Conservation (phyloP, 2,797 vertebrate species). For the Emys orbicularis region DNA sequence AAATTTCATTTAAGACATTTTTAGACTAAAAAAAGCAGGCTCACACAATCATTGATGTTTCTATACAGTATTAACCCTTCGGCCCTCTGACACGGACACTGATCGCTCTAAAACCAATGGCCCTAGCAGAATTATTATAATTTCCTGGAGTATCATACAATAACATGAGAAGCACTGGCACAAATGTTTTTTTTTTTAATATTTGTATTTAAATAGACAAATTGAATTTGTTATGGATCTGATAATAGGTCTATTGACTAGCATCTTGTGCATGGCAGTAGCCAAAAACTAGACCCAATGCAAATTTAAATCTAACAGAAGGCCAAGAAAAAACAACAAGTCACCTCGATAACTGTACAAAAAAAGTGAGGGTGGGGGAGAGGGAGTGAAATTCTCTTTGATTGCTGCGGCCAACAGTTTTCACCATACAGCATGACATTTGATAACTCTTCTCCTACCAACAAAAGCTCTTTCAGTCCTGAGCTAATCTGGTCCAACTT, state of each 20-base stretch:
- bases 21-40: background rate
- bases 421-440: background rate
- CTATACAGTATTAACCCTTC: background rate
- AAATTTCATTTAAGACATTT: background rate
- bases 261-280: background rate
- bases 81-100: background rate
- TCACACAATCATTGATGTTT: background rate
- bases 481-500: background rate
- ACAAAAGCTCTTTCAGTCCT: background rate
- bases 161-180: background rate
- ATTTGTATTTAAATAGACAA: background rate
- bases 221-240: background rate
- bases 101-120: background rate
- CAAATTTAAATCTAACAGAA: rapidly evolving
- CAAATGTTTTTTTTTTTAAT: background rate
- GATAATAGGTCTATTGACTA: background rate
- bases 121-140: background rate
- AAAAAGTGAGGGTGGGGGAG: too few species aligned
- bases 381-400: background rate
- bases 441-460: background rate
- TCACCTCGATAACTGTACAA: background rate
- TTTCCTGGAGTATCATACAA: background rate
- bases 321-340: background rate
- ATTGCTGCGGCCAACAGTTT: background rate
- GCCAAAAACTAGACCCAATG: background rate